These are phyloP conservation scores for Coremacera marginata DNA, from an alignment of 2,888 invertebrate species.

Conservation along the genomic window DNA sequence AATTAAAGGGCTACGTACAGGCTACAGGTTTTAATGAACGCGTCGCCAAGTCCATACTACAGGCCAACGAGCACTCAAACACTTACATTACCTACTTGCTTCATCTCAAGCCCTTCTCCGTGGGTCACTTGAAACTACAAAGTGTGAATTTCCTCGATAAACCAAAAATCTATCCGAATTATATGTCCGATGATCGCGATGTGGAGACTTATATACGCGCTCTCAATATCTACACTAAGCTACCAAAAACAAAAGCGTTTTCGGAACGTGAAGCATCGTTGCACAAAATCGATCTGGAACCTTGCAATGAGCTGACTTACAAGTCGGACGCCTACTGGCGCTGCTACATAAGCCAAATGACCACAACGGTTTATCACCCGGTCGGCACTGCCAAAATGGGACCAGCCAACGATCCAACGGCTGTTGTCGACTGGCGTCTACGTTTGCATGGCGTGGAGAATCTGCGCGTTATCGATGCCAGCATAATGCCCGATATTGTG, in stretches of 20 bases:
- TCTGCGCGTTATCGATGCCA: constrained; percentile 76
- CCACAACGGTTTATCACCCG: constrained; percentile 83
- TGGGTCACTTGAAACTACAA: constrained; percentile 71
- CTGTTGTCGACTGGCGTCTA: constrained; percentile 74
- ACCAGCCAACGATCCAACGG: constrained; percentile 66
- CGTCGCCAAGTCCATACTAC: constrained; percentile 61
- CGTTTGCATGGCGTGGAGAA: constrained; percentile 71
- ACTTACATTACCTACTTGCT: constrained; percentile 63
- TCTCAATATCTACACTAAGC: constrained; percentile 60
- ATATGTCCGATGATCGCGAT: constrained; percentile 73
- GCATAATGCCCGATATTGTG: constrained; percentile 76
- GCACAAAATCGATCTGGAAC: constrained; percentile 81
- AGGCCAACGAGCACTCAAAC: constrained; percentile 62
- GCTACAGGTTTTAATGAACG: constrained; percentile 63
- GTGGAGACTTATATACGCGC: constrained; percentile 64
- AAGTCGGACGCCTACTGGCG: constrained; percentile 89
- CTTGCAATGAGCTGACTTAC: constrained; percentile 77
- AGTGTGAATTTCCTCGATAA: constrained; percentile 72
- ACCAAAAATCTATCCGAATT: constrained; percentile 74
- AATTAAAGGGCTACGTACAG: constrained; percentile 62
- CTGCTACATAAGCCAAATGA: constrained; percentile 83
- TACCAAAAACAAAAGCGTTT: constrained; percentile 69
- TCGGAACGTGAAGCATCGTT: constrained; percentile 65
- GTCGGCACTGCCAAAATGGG: constrained; percentile 77
- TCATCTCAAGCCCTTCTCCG: constrained; percentile 69